Conservation (phyloP, 2,113 vertebrate genomes). For the Pipa parva region DNA sequence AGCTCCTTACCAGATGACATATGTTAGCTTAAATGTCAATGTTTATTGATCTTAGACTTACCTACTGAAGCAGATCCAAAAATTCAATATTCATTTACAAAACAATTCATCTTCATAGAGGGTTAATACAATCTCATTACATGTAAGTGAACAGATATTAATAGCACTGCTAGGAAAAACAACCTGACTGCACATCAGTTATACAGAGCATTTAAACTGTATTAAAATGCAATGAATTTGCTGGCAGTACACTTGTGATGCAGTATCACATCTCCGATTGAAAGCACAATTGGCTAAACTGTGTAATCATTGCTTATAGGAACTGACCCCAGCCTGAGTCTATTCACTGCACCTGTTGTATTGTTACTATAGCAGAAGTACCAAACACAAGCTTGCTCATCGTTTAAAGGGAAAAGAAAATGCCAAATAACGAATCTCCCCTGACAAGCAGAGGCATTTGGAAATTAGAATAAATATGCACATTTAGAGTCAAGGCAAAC, state of each 20-base stretch:
- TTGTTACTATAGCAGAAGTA: too few species aligned
- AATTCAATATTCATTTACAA: constrained; percentile 22
- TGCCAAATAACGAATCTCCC: too few species aligned
- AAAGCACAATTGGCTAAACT: too few species aligned
- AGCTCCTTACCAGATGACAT: constrained; percentile 18
- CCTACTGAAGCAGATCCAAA: constrained; percentile 10
- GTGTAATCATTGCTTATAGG: too few species aligned
- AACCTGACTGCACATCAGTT: not conserved
- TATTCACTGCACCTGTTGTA: too few species aligned
- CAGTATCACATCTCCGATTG: too few species aligned
- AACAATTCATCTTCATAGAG: constrained; percentile 23
- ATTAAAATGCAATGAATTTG: not conserved
- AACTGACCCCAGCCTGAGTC: too few species aligned
- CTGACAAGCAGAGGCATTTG: too few species aligned
- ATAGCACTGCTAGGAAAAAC: not conserved
- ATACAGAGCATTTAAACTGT: not conserved
- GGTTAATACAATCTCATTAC: constrained; percentile 3
- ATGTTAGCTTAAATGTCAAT: constrained; percentile 31
- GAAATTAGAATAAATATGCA: too few species aligned
- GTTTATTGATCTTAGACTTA: constrained; percentile 16
- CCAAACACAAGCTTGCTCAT: too few species aligned
- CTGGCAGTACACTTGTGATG: not conserved
- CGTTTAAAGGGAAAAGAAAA: too few species aligned
- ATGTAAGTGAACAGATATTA: not conserved
- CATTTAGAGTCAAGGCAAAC: too few species aligned